These are phyloP conservation scores for Aphis craccivora DNA, from an alignment of 1,140 invertebrate species.

Conservation along the genomic window DNA sequence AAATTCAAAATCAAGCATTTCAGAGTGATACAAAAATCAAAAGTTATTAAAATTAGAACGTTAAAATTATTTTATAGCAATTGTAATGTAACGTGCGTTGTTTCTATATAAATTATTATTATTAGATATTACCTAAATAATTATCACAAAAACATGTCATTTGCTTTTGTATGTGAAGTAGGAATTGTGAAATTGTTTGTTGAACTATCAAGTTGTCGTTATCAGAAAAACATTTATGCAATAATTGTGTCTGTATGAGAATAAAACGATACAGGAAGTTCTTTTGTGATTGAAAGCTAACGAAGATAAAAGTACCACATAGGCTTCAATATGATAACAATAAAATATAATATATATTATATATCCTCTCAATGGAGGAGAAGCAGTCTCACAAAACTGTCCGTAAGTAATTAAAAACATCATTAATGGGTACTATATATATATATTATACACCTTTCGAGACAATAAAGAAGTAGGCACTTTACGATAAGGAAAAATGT, in stretches of 20 bases:
- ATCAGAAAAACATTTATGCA: not conserved
- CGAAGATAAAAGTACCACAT: not conserved
- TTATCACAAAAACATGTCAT: not conserved
- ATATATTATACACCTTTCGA: not conserved
- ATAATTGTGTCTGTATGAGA: not conserved
- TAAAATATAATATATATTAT: not conserved
- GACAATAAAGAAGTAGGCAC: not conserved
- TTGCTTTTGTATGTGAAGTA: not conserved
- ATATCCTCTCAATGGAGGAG: not conserved
- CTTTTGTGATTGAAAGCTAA: not conserved
- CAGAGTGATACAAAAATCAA: not conserved
- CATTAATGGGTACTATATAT: not conserved
- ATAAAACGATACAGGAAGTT: not conserved
- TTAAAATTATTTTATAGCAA: not conserved
- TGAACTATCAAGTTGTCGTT: not conserved
- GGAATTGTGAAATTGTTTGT: not conserved
- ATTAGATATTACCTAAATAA: not conserved
- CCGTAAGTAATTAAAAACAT: constrained; percentile 12
- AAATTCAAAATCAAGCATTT: not conserved
- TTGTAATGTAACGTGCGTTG: not conserved
- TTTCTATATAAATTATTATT: not conserved
- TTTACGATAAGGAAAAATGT: not conserved
- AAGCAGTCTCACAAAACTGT: not conserved
- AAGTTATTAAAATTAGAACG: not conserved
- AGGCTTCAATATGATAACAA: not conserved